Evolutionary conservation across 2,797 vertebrate species (phyloP).

Genomic region (Rhincodon typus): DNA sequence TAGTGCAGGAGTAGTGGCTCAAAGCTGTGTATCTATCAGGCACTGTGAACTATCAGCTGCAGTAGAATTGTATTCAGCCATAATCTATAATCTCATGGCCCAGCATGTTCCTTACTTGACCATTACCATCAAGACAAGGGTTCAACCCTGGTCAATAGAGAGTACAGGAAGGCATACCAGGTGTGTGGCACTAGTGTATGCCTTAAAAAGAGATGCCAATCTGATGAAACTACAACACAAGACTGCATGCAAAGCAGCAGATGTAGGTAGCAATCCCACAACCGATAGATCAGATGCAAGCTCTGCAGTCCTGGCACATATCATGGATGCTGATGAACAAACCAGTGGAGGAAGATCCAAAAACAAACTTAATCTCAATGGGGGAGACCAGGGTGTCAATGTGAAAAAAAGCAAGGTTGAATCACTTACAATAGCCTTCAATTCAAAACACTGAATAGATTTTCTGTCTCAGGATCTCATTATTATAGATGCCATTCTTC

Average conservation of each 20-base stretch:
- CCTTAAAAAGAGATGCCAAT: background rate
- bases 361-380: background rate
- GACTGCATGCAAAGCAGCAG: background rate
- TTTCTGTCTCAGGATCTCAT: no score
- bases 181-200: no score
- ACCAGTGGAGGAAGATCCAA: background rate
- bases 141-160: background rate
- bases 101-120: background rate
- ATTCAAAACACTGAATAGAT: no score
- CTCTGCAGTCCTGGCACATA: background rate
- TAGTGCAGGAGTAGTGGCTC: background rate
- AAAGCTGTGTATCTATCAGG: background rate
- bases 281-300: background rate
- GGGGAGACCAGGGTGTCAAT: background rate
- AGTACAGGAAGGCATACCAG: background rate
- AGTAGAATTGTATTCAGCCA: background rate
- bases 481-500: no score
- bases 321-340: background rate
- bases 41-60: background rate
- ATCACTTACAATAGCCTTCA: no score
- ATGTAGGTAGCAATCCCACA: no score
- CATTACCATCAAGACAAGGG: background rate
- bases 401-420: background rate
- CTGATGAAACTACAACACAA: no score
- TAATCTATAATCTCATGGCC: background rate